Base-by-base conservation (phyloP, 2,888 invertebrate genomes). In the Apeira syringaria region DNA sequence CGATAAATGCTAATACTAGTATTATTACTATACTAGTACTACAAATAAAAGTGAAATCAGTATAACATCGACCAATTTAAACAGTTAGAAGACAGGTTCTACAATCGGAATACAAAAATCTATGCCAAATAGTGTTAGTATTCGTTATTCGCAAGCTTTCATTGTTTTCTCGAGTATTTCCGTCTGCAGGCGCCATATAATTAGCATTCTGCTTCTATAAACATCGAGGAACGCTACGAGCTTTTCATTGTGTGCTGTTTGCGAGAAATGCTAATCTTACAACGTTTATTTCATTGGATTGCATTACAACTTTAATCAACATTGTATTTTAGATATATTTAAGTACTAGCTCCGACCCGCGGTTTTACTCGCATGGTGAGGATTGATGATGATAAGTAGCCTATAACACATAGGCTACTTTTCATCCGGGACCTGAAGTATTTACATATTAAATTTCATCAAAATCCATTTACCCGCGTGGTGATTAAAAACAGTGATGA, bases 91-190 rank as follows among this genome's bases (percentile, higher is more conserved):
- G 17, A 17, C n/a, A n/a, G n/a, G n/a, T n/a, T n/a, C n/a, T n/a
- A n/a, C n/a, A n/a, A n/a, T n/a, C n/a, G n/a, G 1, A 15, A 5
- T 9, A 7, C 8, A 25, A 31, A 43, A 48, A 58, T 49, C 46
- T 43, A 30, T 55, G 55, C 38, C 48, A 48, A 50, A 41, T 50
- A 40, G 20, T n/a, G n/a, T 29, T 47, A 51, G 43, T 47, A 53
- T 58, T 55, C 38, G 46, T 37, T 40, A 53, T 55, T 58, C 36
- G 47, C 50, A 36, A 60, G 58, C 56, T 62, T 58, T 56, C 53
- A 49, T 64, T 62, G 54, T 65, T 59, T 17, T 50, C 38, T 24
- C 42, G 38, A 13, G 35, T 50, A 35, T 53, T 55, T 47, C 53
- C 45, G 37, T 41, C 26, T 15, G 28, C 11, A 13, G 10, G 5